phyloP scores from a whole-genome alignment of 2,888 invertebrate species.

The Amphipoea oculea region DNA sequence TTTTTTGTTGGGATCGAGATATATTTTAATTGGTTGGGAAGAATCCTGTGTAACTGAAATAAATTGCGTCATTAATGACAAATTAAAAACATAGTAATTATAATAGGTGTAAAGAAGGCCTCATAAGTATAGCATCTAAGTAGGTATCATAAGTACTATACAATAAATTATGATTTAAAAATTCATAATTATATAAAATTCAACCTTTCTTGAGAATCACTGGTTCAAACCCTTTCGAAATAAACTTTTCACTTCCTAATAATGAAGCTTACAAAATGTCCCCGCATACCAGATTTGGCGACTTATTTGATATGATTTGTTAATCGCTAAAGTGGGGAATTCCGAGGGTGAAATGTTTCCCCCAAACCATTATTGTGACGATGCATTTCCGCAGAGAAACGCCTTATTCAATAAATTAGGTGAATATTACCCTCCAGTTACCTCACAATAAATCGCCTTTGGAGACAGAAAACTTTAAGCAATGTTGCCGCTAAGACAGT shows the following conservation, averaged over 20 bases:
- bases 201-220: not conserved
- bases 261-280: conserved; percentile 12
- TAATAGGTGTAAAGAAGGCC: not conserved
- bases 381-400: conserved; percentile 59
- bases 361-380: conserved; percentile 62
- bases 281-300: conserved; percentile 39
- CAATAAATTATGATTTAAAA: not conserved
- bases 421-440: conserved; percentile 50
- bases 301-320: conserved; percentile 60
- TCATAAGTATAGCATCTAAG: not conserved
- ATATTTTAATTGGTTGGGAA: not conserved
- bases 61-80: not conserved
- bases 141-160: not conserved
- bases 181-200: not conserved
- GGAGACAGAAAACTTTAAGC: conserved; percentile 34
- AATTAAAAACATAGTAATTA: not conserved
- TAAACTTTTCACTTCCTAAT: conserved; percentile 30
- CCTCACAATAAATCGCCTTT: conserved; percentile 32
- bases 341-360: conserved; percentile 52
- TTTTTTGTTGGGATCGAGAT: too few species aligned
- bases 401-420: conserved; percentile 64
- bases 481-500: not conserved
- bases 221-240: not conserved
- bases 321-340: conserved; percentile 56
- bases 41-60: not conserved